Conservation (phyloP, 2,113 vertebrate species). For the Salvelinus alpinus region DNA sequence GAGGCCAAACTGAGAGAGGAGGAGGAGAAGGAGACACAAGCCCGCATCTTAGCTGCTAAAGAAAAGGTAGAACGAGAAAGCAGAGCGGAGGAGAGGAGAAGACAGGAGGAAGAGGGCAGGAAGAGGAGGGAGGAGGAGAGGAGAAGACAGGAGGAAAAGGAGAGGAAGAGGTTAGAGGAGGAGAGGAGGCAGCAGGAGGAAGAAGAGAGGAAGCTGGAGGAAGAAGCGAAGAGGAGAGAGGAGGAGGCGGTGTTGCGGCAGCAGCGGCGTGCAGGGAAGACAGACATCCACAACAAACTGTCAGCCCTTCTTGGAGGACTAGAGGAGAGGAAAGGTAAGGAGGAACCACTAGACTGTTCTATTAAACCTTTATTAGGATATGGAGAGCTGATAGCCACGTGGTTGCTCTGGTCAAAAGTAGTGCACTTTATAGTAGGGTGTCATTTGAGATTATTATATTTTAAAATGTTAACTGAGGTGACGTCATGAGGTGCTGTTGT, state of each 20-base stretch:
- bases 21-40: constrained; percentile 72
- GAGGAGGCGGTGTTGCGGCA: constrained; percentile 43
- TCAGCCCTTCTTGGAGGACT: constrained; percentile 75
- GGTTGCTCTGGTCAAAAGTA: too few species aligned
- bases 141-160: constrained; percentile 33
- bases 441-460: too few species aligned
- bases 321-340: constrained; percentile 75
- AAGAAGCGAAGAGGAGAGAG: constrained; percentile 42
- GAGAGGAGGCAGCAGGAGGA: constrained; percentile 2
- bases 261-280: constrained; percentile 62
- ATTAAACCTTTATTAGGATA: too few species aligned
- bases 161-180: constrained; percentile 41
- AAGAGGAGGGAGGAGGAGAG: constrained; percentile 36
- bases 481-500: too few species aligned
- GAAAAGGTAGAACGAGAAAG: background rate
- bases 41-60: too few species aligned
- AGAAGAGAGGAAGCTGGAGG: constrained; percentile 20
- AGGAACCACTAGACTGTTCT: too few species aligned
- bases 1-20: constrained; percentile 83
- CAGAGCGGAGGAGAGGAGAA: constrained; percentile 16
- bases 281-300: constrained; percentile 74
- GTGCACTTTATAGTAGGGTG: too few species aligned
- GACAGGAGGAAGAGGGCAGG: constrained; percentile 36
- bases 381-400: too few species aligned
- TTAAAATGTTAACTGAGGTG: too few species aligned